phyloP scores from a whole-genome alignment of 2,888 invertebrate genomes.

The Phlogophora meticulosa region DNA sequence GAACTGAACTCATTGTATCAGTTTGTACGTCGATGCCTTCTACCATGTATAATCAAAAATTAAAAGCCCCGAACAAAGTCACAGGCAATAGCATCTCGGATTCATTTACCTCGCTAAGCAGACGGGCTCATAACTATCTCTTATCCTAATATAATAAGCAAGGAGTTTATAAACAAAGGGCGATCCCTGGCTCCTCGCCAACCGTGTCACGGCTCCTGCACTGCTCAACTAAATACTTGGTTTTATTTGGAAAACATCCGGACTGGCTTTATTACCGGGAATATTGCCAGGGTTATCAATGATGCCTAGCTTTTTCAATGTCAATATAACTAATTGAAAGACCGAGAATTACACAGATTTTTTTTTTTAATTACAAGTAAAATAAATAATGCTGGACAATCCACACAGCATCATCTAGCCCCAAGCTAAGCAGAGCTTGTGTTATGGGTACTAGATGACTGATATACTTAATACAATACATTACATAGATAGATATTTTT shows the following conservation, averaged over 20 bases:
- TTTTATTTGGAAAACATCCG: constrained; percentile 58
- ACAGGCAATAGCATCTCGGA: not conserved
- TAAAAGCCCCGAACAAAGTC: not conserved
- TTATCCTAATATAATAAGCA: constrained; percentile 42
- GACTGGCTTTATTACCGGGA: constrained; percentile 34
- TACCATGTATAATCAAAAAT: too few relatives aligned
- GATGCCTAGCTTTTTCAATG: constrained; percentile 13
- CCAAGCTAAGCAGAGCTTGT: too few relatives aligned
- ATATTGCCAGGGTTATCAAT: constrained; percentile 33
- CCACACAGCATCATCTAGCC: too few relatives aligned
- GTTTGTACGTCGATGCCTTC: too few relatives aligned
- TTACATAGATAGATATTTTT: too few relatives aligned
- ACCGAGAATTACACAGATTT: not conserved
- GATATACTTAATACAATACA: too few relatives aligned
- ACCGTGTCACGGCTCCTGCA: constrained; percentile 68
- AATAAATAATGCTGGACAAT: too few relatives aligned
- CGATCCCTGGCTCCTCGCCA: constrained; percentile 69
- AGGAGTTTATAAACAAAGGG: constrained; percentile 57
- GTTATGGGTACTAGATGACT: too few relatives aligned
- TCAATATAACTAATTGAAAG: constrained; percentile 10
- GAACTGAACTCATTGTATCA: too few relatives aligned
- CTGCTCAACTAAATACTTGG: constrained; percentile 30
- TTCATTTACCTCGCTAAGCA: constrained; percentile 32
- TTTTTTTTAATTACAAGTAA: too few relatives aligned
- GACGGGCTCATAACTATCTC: constrained; percentile 42